Percentiles rank a stretch among this genome's conserved stretches.
These are phyloP conservation scores for Eriosoma lanigerum DNA, from an alignment of 1,140 invertebrate genomes.

Conservation along the genomic window DNA sequence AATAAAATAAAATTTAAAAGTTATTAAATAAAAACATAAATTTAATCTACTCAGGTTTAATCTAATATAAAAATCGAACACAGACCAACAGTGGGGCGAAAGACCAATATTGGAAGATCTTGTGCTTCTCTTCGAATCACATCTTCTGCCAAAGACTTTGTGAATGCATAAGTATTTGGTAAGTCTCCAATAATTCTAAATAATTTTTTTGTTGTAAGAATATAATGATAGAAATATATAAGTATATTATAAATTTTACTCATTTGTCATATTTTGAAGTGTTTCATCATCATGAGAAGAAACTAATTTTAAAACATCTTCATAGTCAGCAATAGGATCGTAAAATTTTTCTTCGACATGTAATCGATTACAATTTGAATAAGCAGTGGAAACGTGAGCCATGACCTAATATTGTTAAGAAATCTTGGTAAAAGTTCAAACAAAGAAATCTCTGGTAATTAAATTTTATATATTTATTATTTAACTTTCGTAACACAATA, in stretches of 20 bases:
- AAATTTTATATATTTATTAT: neutral
- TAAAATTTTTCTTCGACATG: constrained; percentile 68
- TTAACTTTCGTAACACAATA: constrained; percentile 6
- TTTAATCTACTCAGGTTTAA: too few relatives aligned
- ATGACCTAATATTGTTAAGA: constrained; percentile 58
- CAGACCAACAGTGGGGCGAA: constrained; percentile 63
- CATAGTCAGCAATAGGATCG: constrained; percentile 58
- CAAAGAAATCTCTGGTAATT: neutral
- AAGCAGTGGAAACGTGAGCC: constrained; percentile 72
- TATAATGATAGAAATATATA: too few relatives aligned
- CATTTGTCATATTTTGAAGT: constrained; percentile 60
- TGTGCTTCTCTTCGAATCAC: constrained; percentile 61
- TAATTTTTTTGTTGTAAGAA: constrained; percentile 3
- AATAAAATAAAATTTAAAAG: too few relatives aligned
- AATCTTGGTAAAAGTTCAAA: neutral
- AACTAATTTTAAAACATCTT: constrained; percentile 61
- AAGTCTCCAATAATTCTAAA: constrained; percentile 64
- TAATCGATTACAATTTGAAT: constrained; percentile 65
- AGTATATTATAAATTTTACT: constrained; percentile 57
- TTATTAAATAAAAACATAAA: too few relatives aligned
- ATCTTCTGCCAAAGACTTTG: constrained; percentile 68
- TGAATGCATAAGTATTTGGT: constrained; percentile 72
- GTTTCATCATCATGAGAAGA: constrained; percentile 60
- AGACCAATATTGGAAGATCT: constrained; percentile 64
- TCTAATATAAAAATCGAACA: neutral